Evolutionary conservation across 2,888 invertebrate species (phyloP).

Genomic region (Lobophora halterata): DNA sequence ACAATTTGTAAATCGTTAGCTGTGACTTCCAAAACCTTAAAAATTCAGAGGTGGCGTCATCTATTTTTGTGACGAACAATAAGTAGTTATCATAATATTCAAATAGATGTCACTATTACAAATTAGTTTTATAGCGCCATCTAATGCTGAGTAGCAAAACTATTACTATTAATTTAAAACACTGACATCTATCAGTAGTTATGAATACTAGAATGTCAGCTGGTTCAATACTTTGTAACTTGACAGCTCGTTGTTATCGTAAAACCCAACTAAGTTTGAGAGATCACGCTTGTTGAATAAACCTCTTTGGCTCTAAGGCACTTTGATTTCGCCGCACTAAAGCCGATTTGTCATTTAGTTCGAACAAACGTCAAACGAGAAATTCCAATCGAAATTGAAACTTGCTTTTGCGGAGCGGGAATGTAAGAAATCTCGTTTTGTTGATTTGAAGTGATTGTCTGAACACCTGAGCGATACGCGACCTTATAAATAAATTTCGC

Average conservation of each 20-base stretch:
- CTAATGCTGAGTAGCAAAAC: slow-evolving; percentile 36
- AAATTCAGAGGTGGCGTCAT: background rate
- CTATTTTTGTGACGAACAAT: background rate
- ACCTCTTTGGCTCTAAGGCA: too few species aligned
- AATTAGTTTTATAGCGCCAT: slow-evolving; percentile 28
- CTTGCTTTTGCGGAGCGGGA: slow-evolving; percentile 61
- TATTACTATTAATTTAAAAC: background rate
- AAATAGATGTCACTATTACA: background rate
- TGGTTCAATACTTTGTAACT: slow-evolving; percentile 16
- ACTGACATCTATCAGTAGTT: slow-evolving; percentile 15
- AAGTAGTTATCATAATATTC: background rate
- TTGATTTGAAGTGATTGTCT: slow-evolving; percentile 73
- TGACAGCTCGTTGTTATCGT: slow-evolving; percentile 15
- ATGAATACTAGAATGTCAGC: slow-evolving; percentile 22
- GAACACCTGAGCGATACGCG: slow-evolving; percentile 53
- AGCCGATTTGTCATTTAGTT: slow-evolving; percentile 8
- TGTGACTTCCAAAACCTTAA: too few species aligned
- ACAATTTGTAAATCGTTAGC: too few species aligned
- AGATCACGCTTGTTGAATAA: rapidly evolving
- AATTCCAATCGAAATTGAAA: slow-evolving; percentile 17
- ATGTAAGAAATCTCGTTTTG: slow-evolving; percentile 73
- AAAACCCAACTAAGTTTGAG: background rate
- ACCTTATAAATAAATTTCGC: slow-evolving; percentile 72
- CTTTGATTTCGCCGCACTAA: background rate
- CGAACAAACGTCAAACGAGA: slow-evolving; percentile 37